These are phyloP conservation scores for Serripes groenlandicus DNA, from an alignment of 2,888 invertebrate species.

Conservation along the genomic window DNA sequence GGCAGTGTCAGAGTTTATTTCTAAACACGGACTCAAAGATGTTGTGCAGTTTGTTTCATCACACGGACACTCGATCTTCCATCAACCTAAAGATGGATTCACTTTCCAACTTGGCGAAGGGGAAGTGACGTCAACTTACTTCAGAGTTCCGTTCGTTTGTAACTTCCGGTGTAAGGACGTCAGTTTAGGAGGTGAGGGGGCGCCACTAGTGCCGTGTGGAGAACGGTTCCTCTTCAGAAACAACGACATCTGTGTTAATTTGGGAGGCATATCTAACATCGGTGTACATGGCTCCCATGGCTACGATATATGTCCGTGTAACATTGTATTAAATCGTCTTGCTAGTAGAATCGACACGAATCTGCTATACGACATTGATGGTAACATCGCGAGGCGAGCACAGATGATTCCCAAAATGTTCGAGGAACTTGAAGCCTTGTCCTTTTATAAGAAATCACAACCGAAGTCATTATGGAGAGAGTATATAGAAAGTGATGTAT, in stretches of 20 bases:
- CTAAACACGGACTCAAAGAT: conserved; percentile 49
- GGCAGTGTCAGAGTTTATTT: conserved; percentile 71
- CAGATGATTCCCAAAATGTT: conserved; percentile 71
- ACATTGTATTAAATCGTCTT: conserved; percentile 80
- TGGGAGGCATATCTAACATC: conserved; percentile 84
- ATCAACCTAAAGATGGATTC: conserved; percentile 79
- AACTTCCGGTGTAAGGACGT: conserved; percentile 84
- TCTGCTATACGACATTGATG: conserved; percentile 78
- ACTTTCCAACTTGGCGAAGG: conserved; percentile 84
- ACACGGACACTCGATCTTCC: conserved; percentile 84
- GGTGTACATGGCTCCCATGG: conserved; percentile 73
- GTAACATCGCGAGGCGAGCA: conserved; percentile 76
- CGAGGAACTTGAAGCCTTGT: conserved; percentile 71
- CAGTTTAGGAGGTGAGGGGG: conserved; percentile 83
- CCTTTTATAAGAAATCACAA: conserved; percentile 76
- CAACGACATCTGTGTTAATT: conserved; percentile 81
- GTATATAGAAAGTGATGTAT: conserved; percentile 78
- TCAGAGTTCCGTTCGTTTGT: conserved; percentile 77
- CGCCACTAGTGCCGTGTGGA: conserved; percentile 82
- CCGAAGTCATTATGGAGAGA: conserved; percentile 83
- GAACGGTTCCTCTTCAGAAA: conserved; percentile 80
- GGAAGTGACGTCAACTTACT: conserved; percentile 78
- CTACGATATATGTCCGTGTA: conserved; percentile 82
- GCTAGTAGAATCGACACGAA: conserved; percentile 64
- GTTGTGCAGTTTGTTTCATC: conserved; percentile 78